Conservation (phyloP, 2,113 vertebrate genomes). For the Mustela lutreola region DNA sequence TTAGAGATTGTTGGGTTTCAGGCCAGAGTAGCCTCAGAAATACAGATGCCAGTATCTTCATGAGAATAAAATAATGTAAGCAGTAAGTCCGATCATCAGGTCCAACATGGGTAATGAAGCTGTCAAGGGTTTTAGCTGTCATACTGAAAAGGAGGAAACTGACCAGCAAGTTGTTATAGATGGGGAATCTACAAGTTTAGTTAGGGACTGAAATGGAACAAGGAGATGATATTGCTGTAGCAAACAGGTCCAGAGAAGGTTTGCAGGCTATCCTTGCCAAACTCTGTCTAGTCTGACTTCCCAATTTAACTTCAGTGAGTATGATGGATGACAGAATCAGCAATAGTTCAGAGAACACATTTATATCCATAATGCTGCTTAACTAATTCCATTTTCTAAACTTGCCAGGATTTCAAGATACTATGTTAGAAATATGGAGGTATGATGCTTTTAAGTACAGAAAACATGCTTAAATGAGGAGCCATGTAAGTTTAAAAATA, state of each 20-base stretch:
- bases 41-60: neutral
- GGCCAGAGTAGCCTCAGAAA: constrained; percentile 9
- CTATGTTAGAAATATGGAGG: neutral
- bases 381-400: constrained; percentile 41
- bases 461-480: constrained; percentile 42
- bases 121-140: constrained; percentile 1
- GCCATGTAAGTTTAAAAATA: constrained; percentile 14
- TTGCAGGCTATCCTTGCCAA: constrained; percentile 3
- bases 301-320: neutral
- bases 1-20: neutral
- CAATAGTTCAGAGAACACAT: neutral
- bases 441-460: constrained; percentile 47
- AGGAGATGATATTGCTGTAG: neutral
- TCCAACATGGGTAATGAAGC: constrained; percentile 22
- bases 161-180: neutral
- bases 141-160: constrained; percentile 45
- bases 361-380: constrained; percentile 24
- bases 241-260: neutral
- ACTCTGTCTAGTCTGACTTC: constrained; percentile 30
- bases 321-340: neutral
- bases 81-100: neutral
- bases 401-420: constrained; percentile 27
- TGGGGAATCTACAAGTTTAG: neutral
- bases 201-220: constrained; percentile 17
- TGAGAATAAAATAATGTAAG: constrained; percentile 44